phyloP scores from a whole-genome alignment of 2,113 vertebrate species.

The Tachuris rubrigastra region DNA sequence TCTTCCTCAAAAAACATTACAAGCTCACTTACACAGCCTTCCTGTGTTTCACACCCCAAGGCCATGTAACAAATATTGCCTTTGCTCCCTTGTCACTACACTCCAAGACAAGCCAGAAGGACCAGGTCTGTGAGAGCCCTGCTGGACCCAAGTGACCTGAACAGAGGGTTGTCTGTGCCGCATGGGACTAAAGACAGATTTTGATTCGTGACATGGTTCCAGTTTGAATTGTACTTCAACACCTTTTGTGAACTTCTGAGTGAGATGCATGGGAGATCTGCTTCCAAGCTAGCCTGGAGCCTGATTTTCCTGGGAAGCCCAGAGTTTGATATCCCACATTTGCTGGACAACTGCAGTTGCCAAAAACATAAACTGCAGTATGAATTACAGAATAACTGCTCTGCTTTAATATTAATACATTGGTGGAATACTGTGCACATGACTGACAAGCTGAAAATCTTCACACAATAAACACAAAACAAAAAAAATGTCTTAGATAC shows the following conservation, averaged over 20 bases:
- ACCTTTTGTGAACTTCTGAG: background rate
- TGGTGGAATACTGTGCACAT: background rate
- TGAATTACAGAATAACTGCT: background rate
- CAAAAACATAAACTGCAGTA: background rate
- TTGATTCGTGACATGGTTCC: background rate
- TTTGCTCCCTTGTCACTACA: background rate
- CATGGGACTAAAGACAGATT: background rate
- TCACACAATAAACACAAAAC: background rate
- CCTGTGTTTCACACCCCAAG: background rate
- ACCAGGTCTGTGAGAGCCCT: background rate
- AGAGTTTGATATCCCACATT: background rate
- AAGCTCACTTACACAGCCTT: background rate
- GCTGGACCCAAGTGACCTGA: accelerated
- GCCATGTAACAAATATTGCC: background rate
- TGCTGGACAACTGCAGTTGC: background rate
- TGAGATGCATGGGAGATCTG: background rate
- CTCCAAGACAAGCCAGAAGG: background rate
- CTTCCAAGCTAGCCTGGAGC: background rate
- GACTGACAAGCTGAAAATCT: background rate
- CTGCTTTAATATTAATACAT: background rate
- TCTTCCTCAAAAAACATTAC: background rate
- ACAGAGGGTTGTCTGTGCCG: background rate
- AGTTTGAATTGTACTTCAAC: background rate
- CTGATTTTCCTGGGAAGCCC: background rate
- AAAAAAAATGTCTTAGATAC: background rate